Conservation (phyloP, 2,888 invertebrate species). For the Apoda limacodes region DNA sequence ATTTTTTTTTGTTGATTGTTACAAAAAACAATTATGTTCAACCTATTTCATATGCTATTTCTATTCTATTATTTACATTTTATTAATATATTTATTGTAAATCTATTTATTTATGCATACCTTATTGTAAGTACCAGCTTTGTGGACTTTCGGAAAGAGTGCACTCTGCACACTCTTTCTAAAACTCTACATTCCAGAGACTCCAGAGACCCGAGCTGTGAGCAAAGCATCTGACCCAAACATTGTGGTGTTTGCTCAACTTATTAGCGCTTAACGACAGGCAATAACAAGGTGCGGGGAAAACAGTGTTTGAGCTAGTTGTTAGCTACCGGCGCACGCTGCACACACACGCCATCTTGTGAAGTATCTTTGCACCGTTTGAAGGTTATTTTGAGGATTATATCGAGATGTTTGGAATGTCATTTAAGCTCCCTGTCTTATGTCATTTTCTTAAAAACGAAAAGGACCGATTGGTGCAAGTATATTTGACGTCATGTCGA, state of each 20-base stretch:
- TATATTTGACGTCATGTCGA: no score
- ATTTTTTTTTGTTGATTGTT: no score
- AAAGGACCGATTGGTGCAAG: no score
- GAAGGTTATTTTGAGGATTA: no score
- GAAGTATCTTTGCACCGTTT: no score
- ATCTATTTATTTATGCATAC: constrained; percentile 5
- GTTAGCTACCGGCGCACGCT: constrained; percentile 31
- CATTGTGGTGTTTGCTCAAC: constrained; percentile 29
- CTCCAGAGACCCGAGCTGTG: constrained; percentile 1
- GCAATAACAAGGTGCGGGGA: constrained; percentile 51
- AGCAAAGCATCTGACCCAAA: constrained; percentile 3
- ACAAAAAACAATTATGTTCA: no score
- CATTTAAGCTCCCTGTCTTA: no score
- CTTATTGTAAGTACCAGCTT: constrained; percentile 3
- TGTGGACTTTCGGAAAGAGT: no score
- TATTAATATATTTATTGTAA: constrained; percentile 11
- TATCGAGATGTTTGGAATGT: no score
- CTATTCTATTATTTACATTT: no score
- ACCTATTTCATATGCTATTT: no score
- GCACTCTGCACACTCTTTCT: constrained; percentile 4
- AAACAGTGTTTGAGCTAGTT: constrained; percentile 37
- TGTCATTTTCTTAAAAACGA: no score
- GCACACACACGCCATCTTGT: constrained; percentile 19
- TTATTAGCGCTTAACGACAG: constrained; percentile 58
- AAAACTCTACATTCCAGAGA: constrained; percentile 2